Evolutionary conservation across 1,140 invertebrate genomes (phyloP), one percentile per base, ranked within the genome.

Genomic region (Penaeus japonicus): DNA sequence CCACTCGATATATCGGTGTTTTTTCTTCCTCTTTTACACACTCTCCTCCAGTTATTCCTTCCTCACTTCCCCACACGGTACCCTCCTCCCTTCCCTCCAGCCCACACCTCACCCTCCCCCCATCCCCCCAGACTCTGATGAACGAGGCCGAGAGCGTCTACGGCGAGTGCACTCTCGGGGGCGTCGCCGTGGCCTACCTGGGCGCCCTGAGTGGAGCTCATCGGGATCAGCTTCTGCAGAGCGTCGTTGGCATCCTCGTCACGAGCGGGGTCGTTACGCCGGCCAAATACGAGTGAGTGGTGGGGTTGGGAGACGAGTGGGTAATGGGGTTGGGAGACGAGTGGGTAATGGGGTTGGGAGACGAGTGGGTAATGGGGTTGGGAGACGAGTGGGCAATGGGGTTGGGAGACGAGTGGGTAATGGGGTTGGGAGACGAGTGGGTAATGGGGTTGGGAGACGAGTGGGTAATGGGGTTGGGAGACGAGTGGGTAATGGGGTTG

Each of bases 141-240:
- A 78, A 62, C 10, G 83, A 91, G 55, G 54, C 89, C 17, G 79
- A 89, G 53, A 86, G 65, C 39, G 87, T 90, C 55, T 77, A 87
- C 65, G 90, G 91, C n/a, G 89, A 91, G 85, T 91, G 88, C 84
- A 22, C 90, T n/a, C 17, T 90, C 27, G 88, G 83, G 55, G 84
- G 86, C n/a, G 85, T 89, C 78, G 87, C 90, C 15, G 82, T 91
- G 39, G 89, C 89, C 22, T 91, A 90, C 77, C 79, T 89, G 39
- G 89, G 89, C 4, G 59, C 82, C 27, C 85, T 89, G 24, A 39
- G 53, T 12, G 75, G 79, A 32, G 4, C 84, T 10, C 73, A 65
- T 17, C 84, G 89, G 39, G 62, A 35, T 17, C 79, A 24, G 54
- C 84, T 82, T 20, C 85, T 89, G 7, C 57, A 35, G 27, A 53